Percentiles rank a stretch among this genome's conserved stretches.
Evolutionary conservation across 1,140 invertebrate species (phyloP).

Genomic region (Pseudomyrmex gracilis): DNA sequence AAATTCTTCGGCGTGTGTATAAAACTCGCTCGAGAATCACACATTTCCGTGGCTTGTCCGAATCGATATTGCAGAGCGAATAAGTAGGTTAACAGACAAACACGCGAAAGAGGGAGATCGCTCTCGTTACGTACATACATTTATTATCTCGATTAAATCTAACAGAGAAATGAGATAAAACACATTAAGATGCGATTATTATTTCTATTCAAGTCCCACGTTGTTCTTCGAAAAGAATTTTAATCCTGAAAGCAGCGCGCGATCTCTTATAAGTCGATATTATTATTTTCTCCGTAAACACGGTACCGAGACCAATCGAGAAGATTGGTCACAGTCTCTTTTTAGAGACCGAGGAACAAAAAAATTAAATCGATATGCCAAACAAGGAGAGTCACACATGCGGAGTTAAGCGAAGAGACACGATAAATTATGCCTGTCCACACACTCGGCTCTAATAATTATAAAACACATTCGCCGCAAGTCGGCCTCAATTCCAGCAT

Average conservation of each 20-base stretch:
- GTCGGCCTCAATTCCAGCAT: constrained; percentile 6
- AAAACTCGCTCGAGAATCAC: constrained; percentile 1
- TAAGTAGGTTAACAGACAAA: neutral
- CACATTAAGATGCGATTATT: too few relatives aligned
- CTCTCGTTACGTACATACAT: neutral
- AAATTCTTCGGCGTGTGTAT: neutral
- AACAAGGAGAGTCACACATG: neutral
- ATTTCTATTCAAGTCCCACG: neutral
- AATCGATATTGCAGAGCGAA: constrained; percentile 7
- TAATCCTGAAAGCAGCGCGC: neutral
- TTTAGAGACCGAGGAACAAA: too few relatives aligned
- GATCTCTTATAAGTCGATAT: neutral
- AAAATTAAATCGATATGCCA: neutral
- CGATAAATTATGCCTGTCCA: neutral
- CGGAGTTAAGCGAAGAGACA: neutral
- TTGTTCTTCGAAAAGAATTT: neutral
- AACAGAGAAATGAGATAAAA: too few relatives aligned
- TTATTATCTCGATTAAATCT: constrained; percentile 1
- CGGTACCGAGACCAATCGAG: neutral
- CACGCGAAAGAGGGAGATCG: too few relatives aligned
- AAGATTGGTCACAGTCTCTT: too few relatives aligned
- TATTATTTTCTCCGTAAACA: neutral
- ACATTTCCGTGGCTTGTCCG: neutral
- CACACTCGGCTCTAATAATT: neutral
- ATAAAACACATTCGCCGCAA: constrained; percentile 16